phyloP scores from a whole-genome alignment of 2,797 vertebrate genomes.

The Dromococcyx pavoninus region DNA sequence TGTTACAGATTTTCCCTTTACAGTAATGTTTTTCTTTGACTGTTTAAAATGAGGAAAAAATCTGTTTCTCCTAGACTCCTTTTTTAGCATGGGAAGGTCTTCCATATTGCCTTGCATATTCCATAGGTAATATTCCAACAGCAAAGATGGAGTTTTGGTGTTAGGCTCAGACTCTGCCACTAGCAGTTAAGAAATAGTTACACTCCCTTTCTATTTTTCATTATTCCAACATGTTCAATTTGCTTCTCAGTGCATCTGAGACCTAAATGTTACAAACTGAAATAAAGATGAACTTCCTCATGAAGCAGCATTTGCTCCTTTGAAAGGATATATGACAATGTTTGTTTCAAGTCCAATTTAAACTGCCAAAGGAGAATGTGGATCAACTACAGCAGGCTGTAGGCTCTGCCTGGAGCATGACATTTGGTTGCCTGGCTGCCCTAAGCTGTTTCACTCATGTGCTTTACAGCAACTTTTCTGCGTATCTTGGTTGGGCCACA shows the following conservation, averaged over 20 bases:
- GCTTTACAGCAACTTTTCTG: neutral
- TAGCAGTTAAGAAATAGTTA: neutral
- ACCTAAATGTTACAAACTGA: neutral
- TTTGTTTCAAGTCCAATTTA: neutral
- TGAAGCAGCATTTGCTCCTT: neutral
- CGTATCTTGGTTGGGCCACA: neutral
- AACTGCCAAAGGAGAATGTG: neutral
- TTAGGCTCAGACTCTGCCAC: neutral
- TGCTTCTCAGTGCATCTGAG: neutral
- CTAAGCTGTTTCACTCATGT: rapidly evolving
- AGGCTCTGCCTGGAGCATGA: neutral
- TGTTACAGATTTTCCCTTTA: neutral
- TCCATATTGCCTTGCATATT: neutral
- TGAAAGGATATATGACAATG: neutral
- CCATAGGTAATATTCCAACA: neutral
- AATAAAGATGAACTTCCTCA: no score
- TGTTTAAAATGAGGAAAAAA: neutral
- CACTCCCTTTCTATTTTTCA: neutral
- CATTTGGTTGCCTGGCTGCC: neutral
- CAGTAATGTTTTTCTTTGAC: neutral
- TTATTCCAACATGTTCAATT: neutral
- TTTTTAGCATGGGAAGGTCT: neutral
- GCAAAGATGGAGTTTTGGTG: neutral
- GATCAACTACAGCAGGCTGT: neutral
- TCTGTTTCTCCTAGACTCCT: neutral